phyloP scores from a whole-genome alignment of 2,113 vertebrate species.

The Cariama cristata region DNA sequence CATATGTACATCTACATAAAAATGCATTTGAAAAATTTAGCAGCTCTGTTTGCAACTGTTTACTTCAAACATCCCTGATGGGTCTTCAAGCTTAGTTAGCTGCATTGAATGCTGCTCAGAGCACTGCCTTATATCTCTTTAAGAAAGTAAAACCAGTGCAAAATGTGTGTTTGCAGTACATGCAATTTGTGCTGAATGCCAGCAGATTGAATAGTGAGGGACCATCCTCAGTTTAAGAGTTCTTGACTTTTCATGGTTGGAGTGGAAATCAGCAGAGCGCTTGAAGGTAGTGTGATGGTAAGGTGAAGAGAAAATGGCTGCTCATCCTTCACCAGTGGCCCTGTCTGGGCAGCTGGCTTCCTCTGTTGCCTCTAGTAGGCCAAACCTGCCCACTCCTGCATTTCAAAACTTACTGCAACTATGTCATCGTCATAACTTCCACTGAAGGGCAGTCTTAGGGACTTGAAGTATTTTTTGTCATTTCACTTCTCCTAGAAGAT shows the following conservation, averaged over 20 bases:
- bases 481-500: background rate
- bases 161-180: background rate
- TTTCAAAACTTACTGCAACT: background rate
- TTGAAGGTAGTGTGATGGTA: rapidly evolving
- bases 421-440: rapidly evolving
- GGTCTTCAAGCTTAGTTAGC: background rate
- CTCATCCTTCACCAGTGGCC: background rate
- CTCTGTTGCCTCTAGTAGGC: rapidly evolving
- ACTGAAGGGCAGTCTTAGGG: background rate
- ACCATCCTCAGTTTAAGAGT: no score
- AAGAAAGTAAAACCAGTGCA: background rate
- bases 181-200: background rate
- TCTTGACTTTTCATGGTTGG: rapidly evolving
- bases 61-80: background rate
- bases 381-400: background rate
- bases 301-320: rapidly evolving
- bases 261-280: background rate
- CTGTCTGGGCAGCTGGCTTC: background rate
- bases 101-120: background rate
- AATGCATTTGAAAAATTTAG: background rate
- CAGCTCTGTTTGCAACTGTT: background rate
- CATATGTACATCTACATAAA: background rate
- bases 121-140: background rate
- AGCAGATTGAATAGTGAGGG: background rate
- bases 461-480: background rate